Conservation (phyloP, 2,888 invertebrate genomes). For the Dynastes tityus region DNA sequence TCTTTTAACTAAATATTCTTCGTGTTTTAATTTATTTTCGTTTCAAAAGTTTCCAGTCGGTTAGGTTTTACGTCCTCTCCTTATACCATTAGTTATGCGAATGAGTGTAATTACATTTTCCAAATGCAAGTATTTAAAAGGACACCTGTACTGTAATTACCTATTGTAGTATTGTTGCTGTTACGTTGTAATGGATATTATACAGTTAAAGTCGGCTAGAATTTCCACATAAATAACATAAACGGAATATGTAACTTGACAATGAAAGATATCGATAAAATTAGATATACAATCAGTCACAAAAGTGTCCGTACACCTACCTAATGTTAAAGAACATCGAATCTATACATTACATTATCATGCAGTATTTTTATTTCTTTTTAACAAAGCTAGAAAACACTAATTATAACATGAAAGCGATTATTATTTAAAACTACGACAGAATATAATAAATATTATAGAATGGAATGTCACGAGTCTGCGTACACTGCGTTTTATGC, state of each 20-base stretch:
- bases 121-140: slow-evolving; percentile 4
- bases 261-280: background rate
- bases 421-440: too few species aligned
- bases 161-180: background rate
- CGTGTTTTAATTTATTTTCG: background rate
- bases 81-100: slow-evolving; percentile 4
- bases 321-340: too few species aligned
- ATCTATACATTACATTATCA: too few species aligned
- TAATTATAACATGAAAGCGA: too few species aligned
- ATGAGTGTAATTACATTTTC: slow-evolving; percentile 20
- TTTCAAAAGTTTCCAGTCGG: background rate
- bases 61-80: background rate
- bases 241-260: background rate
- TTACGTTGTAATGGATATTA: slow-evolving; percentile 9
- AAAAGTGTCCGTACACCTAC: too few species aligned
- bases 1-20: slow-evolving; percentile 1
- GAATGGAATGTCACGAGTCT: too few species aligned
- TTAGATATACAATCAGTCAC: too few species aligned
- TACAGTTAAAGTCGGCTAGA: background rate
- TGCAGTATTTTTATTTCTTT: too few species aligned
- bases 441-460: too few species aligned
- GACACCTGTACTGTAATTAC: slow-evolving; percentile 32
- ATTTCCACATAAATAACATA: background rate
- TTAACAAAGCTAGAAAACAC: too few species aligned
- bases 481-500: too few species aligned